phyloP scores from a whole-genome alignment of 2,888 invertebrate species.

The Xylota segnis region DNA sequence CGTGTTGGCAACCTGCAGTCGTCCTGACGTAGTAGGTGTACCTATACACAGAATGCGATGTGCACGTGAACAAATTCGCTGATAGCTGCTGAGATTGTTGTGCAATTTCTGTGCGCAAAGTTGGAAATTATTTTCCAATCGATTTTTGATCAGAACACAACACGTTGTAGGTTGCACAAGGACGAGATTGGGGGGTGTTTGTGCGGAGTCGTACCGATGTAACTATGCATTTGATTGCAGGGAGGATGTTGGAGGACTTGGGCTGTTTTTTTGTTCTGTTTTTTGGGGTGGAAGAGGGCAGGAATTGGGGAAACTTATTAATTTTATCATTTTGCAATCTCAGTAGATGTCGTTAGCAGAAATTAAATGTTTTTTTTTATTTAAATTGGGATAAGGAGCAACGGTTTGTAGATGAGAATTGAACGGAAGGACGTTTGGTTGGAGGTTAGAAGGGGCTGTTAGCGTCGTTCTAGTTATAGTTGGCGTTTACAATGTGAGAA shows the following conservation, averaged over 20 bases:
- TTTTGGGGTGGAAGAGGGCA: not conserved
- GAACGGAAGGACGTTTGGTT: not conserved
- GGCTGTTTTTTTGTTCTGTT: not conserved
- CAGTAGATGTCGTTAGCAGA: conserved; percentile 60
- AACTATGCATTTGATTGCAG: conserved; percentile 58
- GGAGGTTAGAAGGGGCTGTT: not conserved
- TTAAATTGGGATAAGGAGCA: conserved; percentile 7
- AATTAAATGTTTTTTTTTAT: conserved; percentile 40
- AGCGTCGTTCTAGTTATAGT: too few relatives aligned
- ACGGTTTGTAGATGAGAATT: not conserved
- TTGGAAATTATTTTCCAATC: conserved; percentile 76
- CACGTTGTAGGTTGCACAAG: conserved; percentile 51
- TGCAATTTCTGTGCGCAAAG: conserved; percentile 70
- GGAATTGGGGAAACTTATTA: conserved; percentile 66
- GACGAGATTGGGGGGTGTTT: not conserved
- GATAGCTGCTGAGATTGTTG: conserved; percentile 75
- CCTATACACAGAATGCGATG: conserved; percentile 49
- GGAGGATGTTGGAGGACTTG: too few relatives aligned
- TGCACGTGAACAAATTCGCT: conserved; percentile 75
- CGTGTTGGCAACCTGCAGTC: conserved; percentile 31
- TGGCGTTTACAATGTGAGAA: too few relatives aligned
- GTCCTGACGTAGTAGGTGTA: conserved; percentile 5
- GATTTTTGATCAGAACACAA: conserved; percentile 74
- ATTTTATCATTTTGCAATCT: conserved; percentile 74
- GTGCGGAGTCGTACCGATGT: conserved; percentile 10